A percentile compares a stretch with the other conserved stretches of the same genome.
These are phyloP conservation scores for Cryptoleucopteryx plumbea DNA, from an alignment of 2,113 vertebrate species.

Conservation along the genomic window DNA sequence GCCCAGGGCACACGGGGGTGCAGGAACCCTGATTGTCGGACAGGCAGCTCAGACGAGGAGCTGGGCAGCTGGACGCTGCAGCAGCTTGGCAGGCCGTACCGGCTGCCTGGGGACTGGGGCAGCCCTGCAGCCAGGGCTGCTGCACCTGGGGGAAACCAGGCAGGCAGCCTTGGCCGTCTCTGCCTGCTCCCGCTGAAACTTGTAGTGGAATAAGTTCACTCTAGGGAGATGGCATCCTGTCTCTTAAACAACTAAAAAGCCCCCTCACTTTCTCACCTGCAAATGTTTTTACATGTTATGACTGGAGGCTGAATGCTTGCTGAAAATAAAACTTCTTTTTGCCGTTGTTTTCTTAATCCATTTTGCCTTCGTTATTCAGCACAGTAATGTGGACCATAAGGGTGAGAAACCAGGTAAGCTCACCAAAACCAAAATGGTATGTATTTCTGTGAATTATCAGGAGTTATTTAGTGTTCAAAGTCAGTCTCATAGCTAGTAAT, in stretches of 20 bases:
- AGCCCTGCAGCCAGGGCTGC: background rate
- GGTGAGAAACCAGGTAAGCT: background rate
- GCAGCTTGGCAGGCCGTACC: background rate
- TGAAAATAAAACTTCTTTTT: background rate
- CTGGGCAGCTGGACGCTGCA: background rate
- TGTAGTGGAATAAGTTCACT: background rate
- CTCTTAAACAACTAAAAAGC: background rate
- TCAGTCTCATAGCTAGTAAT: background rate
- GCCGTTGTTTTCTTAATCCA: background rate
- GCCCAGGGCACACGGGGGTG: rapidly evolving
- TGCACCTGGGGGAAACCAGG: rapidly evolving
- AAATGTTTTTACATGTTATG: background rate
- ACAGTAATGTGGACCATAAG: background rate
- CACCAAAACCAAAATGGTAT: background rate
- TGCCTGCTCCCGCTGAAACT: background rate
- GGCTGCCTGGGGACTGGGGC: rapidly evolving
- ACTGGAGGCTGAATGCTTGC: background rate
- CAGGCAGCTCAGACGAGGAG: background rate
- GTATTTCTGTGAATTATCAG: background rate
- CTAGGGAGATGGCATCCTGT: background rate
- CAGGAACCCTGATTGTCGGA: background rate
- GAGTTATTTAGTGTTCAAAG: background rate
- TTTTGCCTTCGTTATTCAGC: background rate
- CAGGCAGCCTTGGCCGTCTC: background rate
- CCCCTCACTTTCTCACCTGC: background rate